Base-by-base conservation (phyloP, 2,113 vertebrate genomes). In the Xiphias gladius region DNA sequence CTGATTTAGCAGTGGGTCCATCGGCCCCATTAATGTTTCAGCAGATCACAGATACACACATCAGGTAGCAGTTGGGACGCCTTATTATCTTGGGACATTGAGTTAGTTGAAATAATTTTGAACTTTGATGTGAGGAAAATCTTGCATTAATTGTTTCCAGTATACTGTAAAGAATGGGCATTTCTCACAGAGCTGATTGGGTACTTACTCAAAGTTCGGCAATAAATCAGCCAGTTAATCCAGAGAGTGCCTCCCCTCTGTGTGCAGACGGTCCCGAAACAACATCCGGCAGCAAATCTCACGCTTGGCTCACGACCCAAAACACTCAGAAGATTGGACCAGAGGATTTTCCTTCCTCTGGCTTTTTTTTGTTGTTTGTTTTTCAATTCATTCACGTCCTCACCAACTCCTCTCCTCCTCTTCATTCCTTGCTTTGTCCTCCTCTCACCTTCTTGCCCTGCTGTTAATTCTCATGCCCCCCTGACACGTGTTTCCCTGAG, bases 221-320 rank as follows among this genome's bases (percentile, higher is more conserved):
- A 80, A 66, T 79, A 91, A 90, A 89, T 90, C 86, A 91, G 52
- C 73, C 76, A 16, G 83, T 85, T 90, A 89, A 91, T 93, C 88
- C 77, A 70, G 32, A 81, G 64, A 88, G 86, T 88, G 73, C 79
- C 35, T 83, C 65, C 59, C 62, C 73, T 78, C 55, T 13, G 67
- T 74, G 82, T 66, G 77, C 68, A 55, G 59, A 64, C 69, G 1
- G 20, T 63, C 76, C 57, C 5, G 7, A 76, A 79, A 81, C 84
- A 62, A 79, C 86, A 82, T 74, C 80, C 64, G 37, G 54, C 87
- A 80, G 87, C 88, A 91, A 80, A 90, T 88, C 84, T 91, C 57
- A 57, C 68, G 37, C 71, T 91, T 89, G 88, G 86, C 90, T 88
- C 84, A 0, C 1, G 16, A 89, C 73, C 82, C 50, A 37, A 86